Evolutionary conservation across 2,888 invertebrate species (phyloP).

Genomic region (Archips xylosteana): DNA sequence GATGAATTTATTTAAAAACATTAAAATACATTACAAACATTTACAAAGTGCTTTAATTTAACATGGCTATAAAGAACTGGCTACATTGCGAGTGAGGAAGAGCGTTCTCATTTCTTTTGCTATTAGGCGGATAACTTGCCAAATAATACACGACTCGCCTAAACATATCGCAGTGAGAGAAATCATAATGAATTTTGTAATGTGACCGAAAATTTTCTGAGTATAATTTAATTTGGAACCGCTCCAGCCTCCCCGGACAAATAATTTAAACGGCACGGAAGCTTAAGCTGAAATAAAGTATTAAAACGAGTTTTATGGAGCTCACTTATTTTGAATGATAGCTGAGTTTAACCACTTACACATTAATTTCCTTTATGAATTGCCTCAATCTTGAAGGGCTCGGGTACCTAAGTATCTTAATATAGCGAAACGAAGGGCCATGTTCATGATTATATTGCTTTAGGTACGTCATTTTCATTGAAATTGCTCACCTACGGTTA

Average conservation of each 20-base stretch:
- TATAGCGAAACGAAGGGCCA: constrained; percentile 27
- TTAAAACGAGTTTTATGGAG: constrained; percentile 79
- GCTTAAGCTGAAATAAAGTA: constrained; percentile 82
- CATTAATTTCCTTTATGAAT: constrained; percentile 72
- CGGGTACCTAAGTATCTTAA: constrained; percentile 31
- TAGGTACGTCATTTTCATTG: constrained; percentile 23
- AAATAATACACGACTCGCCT: constrained; percentile 57
- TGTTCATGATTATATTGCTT: constrained; percentile 25
- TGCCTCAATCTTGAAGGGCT: constrained; percentile 52
- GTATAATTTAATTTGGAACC: constrained; percentile 82
- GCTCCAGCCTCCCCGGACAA: constrained; percentile 78
- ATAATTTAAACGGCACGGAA: constrained; percentile 81
- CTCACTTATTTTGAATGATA: constrained; percentile 77
- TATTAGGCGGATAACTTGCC: constrained; percentile 55
- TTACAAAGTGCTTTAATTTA: neutral
- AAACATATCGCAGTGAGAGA: constrained; percentile 60
- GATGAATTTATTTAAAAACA: too few relatives aligned
- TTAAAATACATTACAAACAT: too few relatives aligned
- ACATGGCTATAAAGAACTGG: neutral
- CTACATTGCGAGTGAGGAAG: neutral
- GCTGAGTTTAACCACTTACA: constrained; percentile 70
- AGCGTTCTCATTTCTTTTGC: constrained; percentile 46
- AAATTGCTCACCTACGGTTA: constrained; percentile 7
- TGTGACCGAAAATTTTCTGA: constrained; percentile 73
- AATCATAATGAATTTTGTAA: constrained; percentile 73